Evolutionary conservation across 2,888 invertebrate species (phyloP).

Genomic region (Ptychoptera albimana): DNA sequence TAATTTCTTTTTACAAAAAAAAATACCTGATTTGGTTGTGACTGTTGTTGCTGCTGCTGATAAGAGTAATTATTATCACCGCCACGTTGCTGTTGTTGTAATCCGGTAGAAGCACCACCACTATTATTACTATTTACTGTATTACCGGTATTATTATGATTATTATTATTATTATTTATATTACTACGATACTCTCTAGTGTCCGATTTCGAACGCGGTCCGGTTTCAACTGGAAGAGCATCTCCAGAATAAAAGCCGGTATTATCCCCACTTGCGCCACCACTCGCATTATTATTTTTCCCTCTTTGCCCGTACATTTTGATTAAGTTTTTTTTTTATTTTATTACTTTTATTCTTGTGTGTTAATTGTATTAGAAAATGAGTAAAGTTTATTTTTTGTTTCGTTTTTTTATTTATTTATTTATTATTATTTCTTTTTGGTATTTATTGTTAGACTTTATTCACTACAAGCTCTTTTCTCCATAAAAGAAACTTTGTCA

Average conservation of each 20-base stretch:
- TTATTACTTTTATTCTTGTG: background rate
- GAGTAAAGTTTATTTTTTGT: too few species aligned
- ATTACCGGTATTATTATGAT: constrained; percentile 3
- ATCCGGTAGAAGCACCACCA: constrained; percentile 5
- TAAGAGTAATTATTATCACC: constrained; percentile 7
- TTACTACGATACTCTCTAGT: constrained; percentile 13
- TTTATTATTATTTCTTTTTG: background rate
- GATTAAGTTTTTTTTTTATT: background rate
- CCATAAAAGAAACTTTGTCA: too few species aligned
- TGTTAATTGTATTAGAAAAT: too few species aligned
- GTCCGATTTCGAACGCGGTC: constrained; percentile 26
- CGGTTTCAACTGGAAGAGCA: constrained; percentile 25
- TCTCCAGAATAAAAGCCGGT: constrained; percentile 13
- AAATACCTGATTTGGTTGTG: constrained; percentile 17
- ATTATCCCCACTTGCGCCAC: constrained; percentile 13
- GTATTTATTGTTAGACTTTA: background rate
- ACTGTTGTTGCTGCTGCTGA: constrained; percentile 10
- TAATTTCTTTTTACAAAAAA: too few species aligned
- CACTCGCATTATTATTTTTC: background rate
- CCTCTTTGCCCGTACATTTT: constrained; percentile 1
- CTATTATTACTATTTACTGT: background rate
- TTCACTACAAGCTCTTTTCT: too few species aligned
- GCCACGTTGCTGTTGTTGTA: constrained; percentile 9
- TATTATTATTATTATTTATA: constrained; percentile 11
- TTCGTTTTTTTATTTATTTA: background rate